phyloP scores from a whole-genome alignment of 1,140 invertebrate species.

The Bemisia tabaci region DNA sequence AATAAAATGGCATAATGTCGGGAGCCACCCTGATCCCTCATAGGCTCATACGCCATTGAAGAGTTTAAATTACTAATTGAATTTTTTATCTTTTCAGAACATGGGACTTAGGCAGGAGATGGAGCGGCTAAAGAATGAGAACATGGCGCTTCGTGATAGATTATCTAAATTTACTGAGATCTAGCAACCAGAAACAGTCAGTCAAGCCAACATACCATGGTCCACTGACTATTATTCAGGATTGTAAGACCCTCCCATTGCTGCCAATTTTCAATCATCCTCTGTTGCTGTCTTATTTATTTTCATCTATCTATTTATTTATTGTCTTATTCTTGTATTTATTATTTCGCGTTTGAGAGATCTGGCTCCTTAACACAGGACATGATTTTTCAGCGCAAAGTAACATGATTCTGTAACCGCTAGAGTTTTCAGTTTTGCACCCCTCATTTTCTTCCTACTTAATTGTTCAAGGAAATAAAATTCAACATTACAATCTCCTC shows the following conservation, averaged over 20 bases:
- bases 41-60: too few relatives aligned
- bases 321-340: neutral
- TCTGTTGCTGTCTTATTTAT: neutral
- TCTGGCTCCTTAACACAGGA: too few relatives aligned
- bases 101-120: conserved; percentile 70
- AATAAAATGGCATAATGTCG: too few relatives aligned
- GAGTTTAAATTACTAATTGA: too few relatives aligned
- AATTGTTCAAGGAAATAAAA: too few relatives aligned
- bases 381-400: neutral
- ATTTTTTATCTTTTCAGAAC: conserved; percentile 48
- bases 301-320: neutral
- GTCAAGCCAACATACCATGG: neutral
- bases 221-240: neutral
- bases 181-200: neutral
- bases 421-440: too few relatives aligned
- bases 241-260: neutral
- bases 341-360: neutral
- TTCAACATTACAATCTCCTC: too few relatives aligned
- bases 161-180: conserved; percentile 65
- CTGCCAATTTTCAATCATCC: neutral
- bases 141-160: conserved; percentile 70
- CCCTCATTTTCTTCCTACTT: too few relatives aligned
- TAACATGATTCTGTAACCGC: too few relatives aligned
- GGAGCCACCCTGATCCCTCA: too few relatives aligned
- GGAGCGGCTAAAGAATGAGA: conserved; percentile 81